Evolutionary conservation across 2,888 invertebrate genomes (phyloP).

Genomic region (Cremastinae sp.): DNA sequence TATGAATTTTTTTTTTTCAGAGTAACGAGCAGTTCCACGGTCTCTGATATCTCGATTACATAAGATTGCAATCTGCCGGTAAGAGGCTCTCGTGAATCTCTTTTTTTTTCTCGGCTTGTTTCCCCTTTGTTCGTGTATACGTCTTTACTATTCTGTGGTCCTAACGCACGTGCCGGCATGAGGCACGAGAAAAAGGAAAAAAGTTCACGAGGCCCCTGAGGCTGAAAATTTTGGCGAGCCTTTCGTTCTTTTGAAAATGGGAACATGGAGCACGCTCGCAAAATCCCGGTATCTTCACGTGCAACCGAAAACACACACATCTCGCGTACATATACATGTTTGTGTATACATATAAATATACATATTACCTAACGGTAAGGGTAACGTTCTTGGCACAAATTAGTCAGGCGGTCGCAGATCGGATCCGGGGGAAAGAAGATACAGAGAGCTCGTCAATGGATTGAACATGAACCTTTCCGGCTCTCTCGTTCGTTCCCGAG

Average conservation of each 20-base stretch:
- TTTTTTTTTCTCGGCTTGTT: not conserved
- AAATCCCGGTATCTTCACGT: slow-evolving; percentile 49
- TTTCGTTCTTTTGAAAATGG: slow-evolving; percentile 41
- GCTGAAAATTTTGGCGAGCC: slow-evolving; percentile 51
- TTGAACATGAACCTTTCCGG: slow-evolving; percentile 51
- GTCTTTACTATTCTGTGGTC: not conserved
- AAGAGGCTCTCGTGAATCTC: slow-evolving; percentile 30
- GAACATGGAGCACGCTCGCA: slow-evolving; percentile 46
- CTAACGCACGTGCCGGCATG: not conserved
- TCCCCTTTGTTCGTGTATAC: slow-evolving; percentile 8
- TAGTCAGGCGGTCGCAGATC: slow-evolving; percentile 54
- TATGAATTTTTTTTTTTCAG: slow-evolving; percentile 5
- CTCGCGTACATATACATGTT: not conserved
- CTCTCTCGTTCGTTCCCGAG: slow-evolving; percentile 27
- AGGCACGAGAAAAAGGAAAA: not conserved
- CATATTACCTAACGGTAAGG: slow-evolving; percentile 64
- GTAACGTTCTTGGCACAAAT: slow-evolving; percentile 75
- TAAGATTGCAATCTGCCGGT: slow-evolving; percentile 63
- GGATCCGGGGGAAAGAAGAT: slow-evolving; percentile 27
- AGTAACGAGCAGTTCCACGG: slow-evolving; percentile 6
- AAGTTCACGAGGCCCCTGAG: slow-evolving; percentile 46
- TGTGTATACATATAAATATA: slow-evolving; percentile 19
- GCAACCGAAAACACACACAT: slow-evolving; percentile 51
- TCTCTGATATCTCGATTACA: slow-evolving; percentile 53
- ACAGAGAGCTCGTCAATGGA: not conserved